Base-by-base conservation (phyloP, 2,113 vertebrate species). In the Xenopus laevis region DNA sequence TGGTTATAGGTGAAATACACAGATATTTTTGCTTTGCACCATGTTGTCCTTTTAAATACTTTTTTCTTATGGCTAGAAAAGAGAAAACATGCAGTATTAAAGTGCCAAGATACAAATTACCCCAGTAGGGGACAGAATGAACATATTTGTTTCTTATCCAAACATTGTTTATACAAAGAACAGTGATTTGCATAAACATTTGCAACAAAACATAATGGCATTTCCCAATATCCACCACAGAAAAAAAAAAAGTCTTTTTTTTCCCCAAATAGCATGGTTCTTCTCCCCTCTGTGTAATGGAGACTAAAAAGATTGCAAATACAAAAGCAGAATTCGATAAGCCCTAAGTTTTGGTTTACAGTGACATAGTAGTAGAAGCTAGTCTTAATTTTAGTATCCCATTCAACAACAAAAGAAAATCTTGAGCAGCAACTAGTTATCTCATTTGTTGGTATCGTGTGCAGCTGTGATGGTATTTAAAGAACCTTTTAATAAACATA, bases 401-500 rank as follows among this genome's bases (percentile, higher is more conserved):
- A 84, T 84, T 2, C 23, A 27, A 13, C 47, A 50, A 12, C 47
- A 4, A 78, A 27, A 78, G 82, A 71, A 84, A 82, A 86, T 84
- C 84, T 86, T 86, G 89, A 94, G 92, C 89, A 92, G 91, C 87
- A 88, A 86, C 82, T 79, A 68, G 17, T 59, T n/a, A 45, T 66
- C 68, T 81, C 65, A 65, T 67, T 67, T 73, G 71, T 80, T 66
- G 82, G 84, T 80, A 84, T 65, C 81, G 80, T 89, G 86, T 85
- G 87, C 88, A 87, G 83, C 82, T 81, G 83, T 72, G 84, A 85
- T 82, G 85, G 83, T 58, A 82, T 71, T 82, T 84, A 74, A 81
- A 85, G 80, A 83, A 87, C 78, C 33, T 40, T 82, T 83, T 75
- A 79, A 85, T 83, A 81, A 87, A 89, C 83, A 79, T 60, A 85